phyloP scores from a whole-genome alignment of 2,797 vertebrate genomes.

The Hydrophis major region DNA sequence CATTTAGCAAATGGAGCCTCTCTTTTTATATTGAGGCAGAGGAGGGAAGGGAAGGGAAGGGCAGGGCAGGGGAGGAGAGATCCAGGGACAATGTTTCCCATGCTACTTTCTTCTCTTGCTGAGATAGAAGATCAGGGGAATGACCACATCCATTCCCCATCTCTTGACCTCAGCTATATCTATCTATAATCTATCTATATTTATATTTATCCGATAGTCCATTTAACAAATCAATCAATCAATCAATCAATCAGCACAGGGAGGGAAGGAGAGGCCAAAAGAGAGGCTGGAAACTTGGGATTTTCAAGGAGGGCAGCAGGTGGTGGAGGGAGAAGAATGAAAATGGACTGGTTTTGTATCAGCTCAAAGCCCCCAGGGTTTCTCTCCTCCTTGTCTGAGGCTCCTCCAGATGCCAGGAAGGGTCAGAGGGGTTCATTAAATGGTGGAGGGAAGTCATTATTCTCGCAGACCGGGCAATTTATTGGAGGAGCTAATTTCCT shows the following conservation, averaged over 20 bases:
- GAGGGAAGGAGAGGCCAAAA: neutral
- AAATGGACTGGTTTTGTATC: neutral
- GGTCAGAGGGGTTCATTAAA: neutral
- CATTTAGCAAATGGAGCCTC: neutral
- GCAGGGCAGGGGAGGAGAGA: no score
- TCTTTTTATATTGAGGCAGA: neutral
- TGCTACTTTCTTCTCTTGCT: neutral
- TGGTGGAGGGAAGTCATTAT: neutral
- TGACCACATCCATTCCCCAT: neutral
- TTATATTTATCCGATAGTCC: neutral
- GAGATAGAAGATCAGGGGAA: neutral
- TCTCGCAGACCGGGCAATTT: neutral
- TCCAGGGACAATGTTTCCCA: neutral
- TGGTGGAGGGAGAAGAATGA: neutral
- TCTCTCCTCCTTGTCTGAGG: neutral
- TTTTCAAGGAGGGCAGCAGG: neutral
- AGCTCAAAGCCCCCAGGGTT: neutral
- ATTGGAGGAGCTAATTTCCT: neutral
- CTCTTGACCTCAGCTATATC: neutral
- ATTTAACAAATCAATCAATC: neutral
- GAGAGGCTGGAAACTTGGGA: neutral
- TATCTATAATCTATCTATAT: neutral
- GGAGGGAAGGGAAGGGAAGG: neutral
- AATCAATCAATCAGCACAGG: neutral
- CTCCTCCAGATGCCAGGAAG: neutral